Percentiles rank a stretch among this genome's conserved stretches.
Evolutionary conservation across 2,797 vertebrate species (phyloP).

Genomic region (Esox lucius): DNA sequence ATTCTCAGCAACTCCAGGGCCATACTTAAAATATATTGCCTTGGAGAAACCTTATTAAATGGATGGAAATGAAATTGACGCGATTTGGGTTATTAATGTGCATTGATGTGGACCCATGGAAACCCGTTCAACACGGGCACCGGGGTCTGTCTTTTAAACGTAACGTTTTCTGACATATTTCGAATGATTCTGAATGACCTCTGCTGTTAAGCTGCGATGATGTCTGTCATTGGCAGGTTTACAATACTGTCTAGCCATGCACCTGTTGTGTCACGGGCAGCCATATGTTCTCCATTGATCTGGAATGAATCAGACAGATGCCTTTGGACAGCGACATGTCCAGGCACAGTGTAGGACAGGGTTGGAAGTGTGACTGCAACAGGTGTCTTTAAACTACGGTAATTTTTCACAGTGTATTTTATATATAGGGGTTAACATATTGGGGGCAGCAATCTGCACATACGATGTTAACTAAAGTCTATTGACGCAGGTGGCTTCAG

Average conservation of each 20-base stretch:
- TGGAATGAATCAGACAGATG: constrained; percentile 51
- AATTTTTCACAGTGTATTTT: background rate
- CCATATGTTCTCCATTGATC: constrained; percentile 58
- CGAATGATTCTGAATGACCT: constrained; percentile 51
- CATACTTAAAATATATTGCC: background rate
- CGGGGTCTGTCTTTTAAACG: constrained; percentile 57
- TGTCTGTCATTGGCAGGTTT: constrained; percentile 69
- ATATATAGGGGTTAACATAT: background rate
- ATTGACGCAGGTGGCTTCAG: no score
- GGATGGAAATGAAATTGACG: background rate
- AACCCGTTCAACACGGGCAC: constrained; percentile 50
- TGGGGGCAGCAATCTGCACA: no score
- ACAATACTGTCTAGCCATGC: constrained; percentile 49
- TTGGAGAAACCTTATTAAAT: no score
- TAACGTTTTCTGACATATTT: constrained; percentile 69
- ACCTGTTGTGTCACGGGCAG: constrained; percentile 51
- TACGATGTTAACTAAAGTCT: no score
- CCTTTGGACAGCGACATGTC: constrained; percentile 51
- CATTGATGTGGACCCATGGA: constrained; percentile 34
- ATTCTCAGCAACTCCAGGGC: background rate
- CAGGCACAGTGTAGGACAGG: constrained; percentile 20
- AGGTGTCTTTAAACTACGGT: background rate
- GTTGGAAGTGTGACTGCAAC: background rate
- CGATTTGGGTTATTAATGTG: background rate
- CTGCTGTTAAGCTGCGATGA: constrained; percentile 53